Base-by-base conservation (phyloP, 2,888 invertebrate genomes). In the Phengaris alcon region DNA sequence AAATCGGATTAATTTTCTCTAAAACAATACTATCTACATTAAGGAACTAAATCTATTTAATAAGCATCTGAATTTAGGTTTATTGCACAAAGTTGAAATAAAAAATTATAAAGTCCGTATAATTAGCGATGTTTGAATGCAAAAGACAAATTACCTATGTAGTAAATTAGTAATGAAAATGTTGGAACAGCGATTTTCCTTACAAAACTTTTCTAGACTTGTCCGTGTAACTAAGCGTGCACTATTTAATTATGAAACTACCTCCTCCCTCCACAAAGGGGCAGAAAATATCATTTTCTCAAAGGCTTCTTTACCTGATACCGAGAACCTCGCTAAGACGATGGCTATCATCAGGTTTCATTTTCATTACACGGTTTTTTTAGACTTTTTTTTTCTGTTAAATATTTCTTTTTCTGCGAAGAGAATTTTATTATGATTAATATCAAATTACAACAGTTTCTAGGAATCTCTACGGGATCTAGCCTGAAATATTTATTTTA, bases 241-340 rank as follows among this genome's bases (percentile, higher is more conserved):
- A 86, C 89, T 89, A 89, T 90, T 89, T 89, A 88, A 90, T 89
- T 89, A 89, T 87, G 84, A 81, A 85, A 82, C 86, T 77, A 82
- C 82, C 83, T 78, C 80, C 81, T 82, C 80, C 79, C 76, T 78
- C 79, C 78, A 82, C 80, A 80, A 82, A 80, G 81, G 81, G 81
- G 82, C 77, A 79, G 81, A 79, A 82, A 82, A 82, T 82, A 84
- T 82, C 76, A 82, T 84, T 84, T 83, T 81, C 82, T 84, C 82
- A 83, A 82, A 85, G 83, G 83, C 76, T 84, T 82, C 82, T 80
- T 82, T 82, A 77, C 78, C 78, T 76, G 76, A 77, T 77, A 74
- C 52, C 75, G 75, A 76, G 76, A 77, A 78, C 76, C 68, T 79
- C 75, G 74, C 69, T 76, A 54, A 75, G 78, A 74, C 70, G 77